Base-by-base conservation (phyloP, 2,888 invertebrate species). In the Salpingus planirostris region DNA sequence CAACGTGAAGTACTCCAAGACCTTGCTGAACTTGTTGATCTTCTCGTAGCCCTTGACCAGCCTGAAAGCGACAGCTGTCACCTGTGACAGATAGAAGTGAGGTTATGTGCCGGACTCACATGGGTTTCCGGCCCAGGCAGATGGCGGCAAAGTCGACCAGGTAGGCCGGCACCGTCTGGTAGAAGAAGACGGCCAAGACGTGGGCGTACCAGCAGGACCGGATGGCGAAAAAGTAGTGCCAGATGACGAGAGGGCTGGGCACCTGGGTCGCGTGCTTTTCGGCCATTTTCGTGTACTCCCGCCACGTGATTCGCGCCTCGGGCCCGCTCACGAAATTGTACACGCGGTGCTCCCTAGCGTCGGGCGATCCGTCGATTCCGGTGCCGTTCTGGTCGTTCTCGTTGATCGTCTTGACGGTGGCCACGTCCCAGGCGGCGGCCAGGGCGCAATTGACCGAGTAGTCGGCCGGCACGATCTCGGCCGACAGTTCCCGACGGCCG, bases 241-340 rank as follows among this genome's bases (percentile, higher is more conserved):
- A 80, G n/a, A 82, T 64, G 0, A 74, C 70, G 13, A 72, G 67
- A 1, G 61, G 58, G 0, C 74, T 66, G 0, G 79, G 78, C 15
- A 71, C 67, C 31, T 68, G 58, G 0, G 71, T 44, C 0, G 78
- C 76, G 43, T 74, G 69, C 5, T 61, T 46, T 46, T 74, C 65
- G 11, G 67, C 69, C 36, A 68, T 55, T 1, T 59, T 49, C 68
- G 73, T 71, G 50, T 84, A 81, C 5, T 59, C 50, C 10, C 76
- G 76, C 86, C 89, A 93, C 0, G 78, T 82, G 28, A 90, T 66
- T 0, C 86, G 83, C 52, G 89, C 88, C 47, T 87, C 77, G 1
- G 75, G 73, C 0, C 89, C 83, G 0, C 89, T 84, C 1, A 89
- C 86, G 62, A 78, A 87, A 65, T 93, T 91, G 67, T 88, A 91